A percentile compares a stretch with the other conserved stretches of the same genome.
These are phyloP conservation scores for Sandelia bainsii DNA, from an alignment of 2,797 vertebrate genomes.

Conservation along the genomic window DNA sequence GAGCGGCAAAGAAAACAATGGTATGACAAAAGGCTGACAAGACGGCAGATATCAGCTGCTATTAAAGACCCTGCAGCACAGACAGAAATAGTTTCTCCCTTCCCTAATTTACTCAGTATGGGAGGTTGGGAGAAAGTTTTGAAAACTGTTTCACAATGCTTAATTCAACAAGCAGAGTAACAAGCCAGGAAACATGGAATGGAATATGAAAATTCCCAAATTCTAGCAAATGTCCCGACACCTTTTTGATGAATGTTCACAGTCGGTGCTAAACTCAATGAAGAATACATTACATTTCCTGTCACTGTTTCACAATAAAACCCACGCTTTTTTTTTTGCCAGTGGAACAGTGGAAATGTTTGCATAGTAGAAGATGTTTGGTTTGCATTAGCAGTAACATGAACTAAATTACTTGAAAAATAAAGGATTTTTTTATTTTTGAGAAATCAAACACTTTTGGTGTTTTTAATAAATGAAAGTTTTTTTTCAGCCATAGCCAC, in stretches of 20 bases:
- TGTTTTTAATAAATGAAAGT: no score
- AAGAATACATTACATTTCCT: slow-evolving; percentile 1
- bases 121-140: slow-evolving; percentile 55
- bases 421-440: no score
- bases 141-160: slow-evolving; percentile 33
- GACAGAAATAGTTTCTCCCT: slow-evolving; percentile 70
- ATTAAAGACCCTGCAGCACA: slow-evolving; percentile 60
- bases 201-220: neutral
- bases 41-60: slow-evolving; percentile 62
- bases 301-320: slow-evolving; percentile 6
- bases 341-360: neutral
- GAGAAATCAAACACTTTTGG: no score
- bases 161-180: slow-evolving; percentile 1
- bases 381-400: neutral
- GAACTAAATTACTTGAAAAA: no score
- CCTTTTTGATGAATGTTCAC: neutral
- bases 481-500: no score
- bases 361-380: neutral
- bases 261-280: neutral
- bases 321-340: no score
- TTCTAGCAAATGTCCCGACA: neutral
- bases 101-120: slow-evolving; percentile 55
- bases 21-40: slow-evolving; percentile 70
- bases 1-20: slow-evolving; percentile 68
- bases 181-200: neutral